Evolutionary conservation across 2,888 invertebrate species (phyloP), one percentile per base, ranked within the genome.

Genomic region (Hypsopygia costalis): DNA sequence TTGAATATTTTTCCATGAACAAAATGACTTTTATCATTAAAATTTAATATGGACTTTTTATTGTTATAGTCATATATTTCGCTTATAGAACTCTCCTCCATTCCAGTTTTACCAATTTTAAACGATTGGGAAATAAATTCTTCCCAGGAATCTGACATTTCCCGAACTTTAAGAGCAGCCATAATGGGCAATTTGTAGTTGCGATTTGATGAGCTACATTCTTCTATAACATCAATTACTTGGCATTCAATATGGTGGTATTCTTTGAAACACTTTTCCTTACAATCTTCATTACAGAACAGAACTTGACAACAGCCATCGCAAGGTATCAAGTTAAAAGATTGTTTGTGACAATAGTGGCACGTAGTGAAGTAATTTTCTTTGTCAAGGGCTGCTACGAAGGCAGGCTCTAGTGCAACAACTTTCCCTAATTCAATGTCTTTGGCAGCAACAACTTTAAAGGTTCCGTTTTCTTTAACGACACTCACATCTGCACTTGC

Each of bases 401-500:
- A 66, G 1, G 62, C 53, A 8, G 39, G 34, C 31, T 68, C 69
- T 5, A 51, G 11, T 5, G 55, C 51, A 7, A 69, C 7, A 0
- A 66, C 38, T 7, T 53, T 49, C 1, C 69, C 69, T n/a, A 61
- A 46, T 41, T 56, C 52, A 5, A 67, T 52, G 36, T 57, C 46
- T 8, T 36, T 50, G 3, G 46, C 40, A 3, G 66, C 62, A 9
- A 62, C 46, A 11, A 68, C 43, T 51, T 56, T 60, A 5, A 50
- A 51, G 3, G 36, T n/a, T 9, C 33, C 33, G 1, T 43, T 31
- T 11, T 47, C 44, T 3, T 37, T 22, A 3, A 44, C 40, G 16
- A 64, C 38, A 10, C 52, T 46, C 8, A 65, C 41, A 32, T 58
- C 48, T 1, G 34, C 36, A 30, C 45, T 55, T 2, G 52, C 55